These are phyloP conservation scores for Tragelaphus scriptus DNA, from an alignment of 2,113 vertebrate genomes.

Conservation along the genomic window DNA sequence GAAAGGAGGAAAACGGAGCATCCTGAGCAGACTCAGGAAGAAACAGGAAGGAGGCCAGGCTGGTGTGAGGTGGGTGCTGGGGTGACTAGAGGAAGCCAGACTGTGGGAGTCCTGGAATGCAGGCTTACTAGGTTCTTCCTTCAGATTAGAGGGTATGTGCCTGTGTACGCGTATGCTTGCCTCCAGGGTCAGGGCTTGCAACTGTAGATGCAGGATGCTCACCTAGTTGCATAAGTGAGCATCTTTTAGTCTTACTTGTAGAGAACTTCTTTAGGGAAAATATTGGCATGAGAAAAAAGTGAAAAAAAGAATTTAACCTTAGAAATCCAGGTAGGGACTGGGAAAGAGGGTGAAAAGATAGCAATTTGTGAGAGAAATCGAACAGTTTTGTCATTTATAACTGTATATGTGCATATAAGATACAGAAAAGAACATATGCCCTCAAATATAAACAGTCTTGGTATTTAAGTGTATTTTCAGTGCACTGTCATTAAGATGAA, in stretches of 20 bases:
- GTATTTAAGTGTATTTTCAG: not conserved
- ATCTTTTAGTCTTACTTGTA: not conserved
- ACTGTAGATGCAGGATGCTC: not conserved
- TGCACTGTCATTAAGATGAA: not conserved
- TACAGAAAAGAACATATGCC: not conserved
- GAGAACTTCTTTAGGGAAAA: not conserved
- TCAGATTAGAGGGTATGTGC: too few relatives aligned
- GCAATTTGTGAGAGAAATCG: not conserved
- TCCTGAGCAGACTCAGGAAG: not conserved
- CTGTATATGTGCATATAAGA: not conserved
- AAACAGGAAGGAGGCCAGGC: not conserved
- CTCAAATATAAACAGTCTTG: not conserved
- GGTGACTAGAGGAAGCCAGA: not conserved
- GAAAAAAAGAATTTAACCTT: not conserved
- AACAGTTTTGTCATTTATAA: not conserved
- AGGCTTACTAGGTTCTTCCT: not conserved
- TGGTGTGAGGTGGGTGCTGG: not conserved
- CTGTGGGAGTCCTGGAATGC: too few relatives aligned
- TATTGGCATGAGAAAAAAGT: not conserved
- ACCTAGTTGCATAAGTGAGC: not conserved
- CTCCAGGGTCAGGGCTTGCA: not conserved
- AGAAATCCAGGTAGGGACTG: not conserved
- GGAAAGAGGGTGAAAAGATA: not conserved
- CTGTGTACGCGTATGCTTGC: not conserved
- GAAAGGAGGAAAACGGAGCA: not conserved